phyloP scores from a whole-genome alignment of 2,113 vertebrate species.

The Halcyon malimbica region DNA sequence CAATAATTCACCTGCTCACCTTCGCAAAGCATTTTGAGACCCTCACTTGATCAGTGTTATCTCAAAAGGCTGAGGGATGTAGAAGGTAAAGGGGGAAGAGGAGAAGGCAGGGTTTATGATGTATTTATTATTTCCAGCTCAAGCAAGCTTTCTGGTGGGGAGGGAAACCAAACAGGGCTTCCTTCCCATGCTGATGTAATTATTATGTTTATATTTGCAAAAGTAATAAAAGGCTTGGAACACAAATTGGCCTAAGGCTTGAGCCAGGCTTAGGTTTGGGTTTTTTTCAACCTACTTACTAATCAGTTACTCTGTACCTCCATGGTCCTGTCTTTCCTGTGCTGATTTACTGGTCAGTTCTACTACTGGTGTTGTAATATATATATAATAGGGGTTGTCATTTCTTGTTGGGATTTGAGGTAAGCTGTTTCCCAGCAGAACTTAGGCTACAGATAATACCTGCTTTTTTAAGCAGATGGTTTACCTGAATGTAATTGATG shows the following conservation, averaged over 20 bases:
- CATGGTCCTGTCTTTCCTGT: background rate
- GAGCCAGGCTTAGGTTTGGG: background rate
- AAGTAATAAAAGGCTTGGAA: background rate
- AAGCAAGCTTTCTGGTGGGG: background rate
- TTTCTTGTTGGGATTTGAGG: background rate
- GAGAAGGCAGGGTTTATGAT: background rate
- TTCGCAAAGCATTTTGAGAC: background rate
- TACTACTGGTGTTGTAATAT: background rate
- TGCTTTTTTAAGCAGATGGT: background rate
- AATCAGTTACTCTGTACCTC: background rate
- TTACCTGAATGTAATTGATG: background rate
- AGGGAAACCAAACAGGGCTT: background rate
- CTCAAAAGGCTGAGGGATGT: background rate
- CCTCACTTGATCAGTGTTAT: background rate
- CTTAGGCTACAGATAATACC: background rate
- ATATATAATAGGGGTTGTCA: background rate
- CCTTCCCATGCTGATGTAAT: conserved; percentile 1
- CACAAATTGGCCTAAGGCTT: background rate
- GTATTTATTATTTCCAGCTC: conserved; percentile 23
- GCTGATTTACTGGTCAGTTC: conserved; percentile 21
- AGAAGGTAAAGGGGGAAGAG: background rate
- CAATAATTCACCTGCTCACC: background rate
- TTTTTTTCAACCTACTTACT: background rate
- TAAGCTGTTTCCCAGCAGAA: background rate
- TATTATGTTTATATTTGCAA: conserved; percentile 14